Evolutionary conservation across 2,113 vertebrate species (phyloP).

Genomic region (Onychostoma macrolepis): DNA sequence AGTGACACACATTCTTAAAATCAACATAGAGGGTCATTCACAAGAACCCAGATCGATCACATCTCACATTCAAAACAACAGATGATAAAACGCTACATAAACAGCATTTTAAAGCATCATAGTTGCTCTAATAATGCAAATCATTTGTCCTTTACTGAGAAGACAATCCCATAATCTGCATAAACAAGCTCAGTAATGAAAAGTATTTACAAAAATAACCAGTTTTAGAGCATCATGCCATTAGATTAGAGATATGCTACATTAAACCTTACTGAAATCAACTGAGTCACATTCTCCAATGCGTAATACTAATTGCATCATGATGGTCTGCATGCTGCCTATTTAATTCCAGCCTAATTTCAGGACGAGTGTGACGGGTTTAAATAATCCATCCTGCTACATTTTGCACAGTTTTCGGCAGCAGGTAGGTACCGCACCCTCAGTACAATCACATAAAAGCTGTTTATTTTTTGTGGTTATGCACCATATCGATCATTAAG

Average conservation of each 20-base stretch:
- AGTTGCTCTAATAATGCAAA: neutral
- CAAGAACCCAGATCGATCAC: neutral
- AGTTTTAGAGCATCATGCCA: neutral
- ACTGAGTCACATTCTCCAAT: neutral
- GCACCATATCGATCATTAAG: conserved; percentile 26
- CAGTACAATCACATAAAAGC: conserved; percentile 17
- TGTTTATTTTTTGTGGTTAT: conserved; percentile 22
- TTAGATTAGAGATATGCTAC: neutral
- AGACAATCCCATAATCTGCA: neutral
- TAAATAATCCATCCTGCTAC: neutral
- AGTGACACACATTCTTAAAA: neutral
- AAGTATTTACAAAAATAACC: neutral
- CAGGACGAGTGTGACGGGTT: neutral
- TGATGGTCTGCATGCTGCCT: neutral
- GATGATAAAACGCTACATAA: neutral
- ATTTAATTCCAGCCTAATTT: neutral
- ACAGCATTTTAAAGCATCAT: conserved; percentile 4
- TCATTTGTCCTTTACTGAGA: neutral
- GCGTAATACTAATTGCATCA: neutral
- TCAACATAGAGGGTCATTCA: neutral
- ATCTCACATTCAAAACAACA: neutral
- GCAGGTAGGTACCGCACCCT: neutral
- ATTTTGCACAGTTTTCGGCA: neutral
- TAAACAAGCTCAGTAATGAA: neutral
- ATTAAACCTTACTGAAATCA: neutral